Conservation (phyloP, 2,113 vertebrate genomes). For the Poecilia latipinna region DNA sequence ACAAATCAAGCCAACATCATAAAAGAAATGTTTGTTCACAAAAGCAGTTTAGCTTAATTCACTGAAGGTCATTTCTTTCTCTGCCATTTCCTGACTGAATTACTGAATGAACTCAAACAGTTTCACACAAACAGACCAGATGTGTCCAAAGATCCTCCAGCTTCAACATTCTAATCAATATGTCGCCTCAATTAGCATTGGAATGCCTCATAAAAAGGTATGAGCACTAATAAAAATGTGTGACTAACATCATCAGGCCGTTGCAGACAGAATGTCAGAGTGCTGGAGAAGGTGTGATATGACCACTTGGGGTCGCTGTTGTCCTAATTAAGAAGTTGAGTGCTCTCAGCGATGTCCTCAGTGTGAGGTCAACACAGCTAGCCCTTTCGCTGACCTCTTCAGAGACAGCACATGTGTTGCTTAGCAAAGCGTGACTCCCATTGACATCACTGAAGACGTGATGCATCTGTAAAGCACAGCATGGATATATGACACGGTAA, state of each 20-base stretch:
- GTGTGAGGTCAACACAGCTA: conserved; percentile 45
- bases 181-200: not conserved
- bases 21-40: not conserved
- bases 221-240: not conserved
- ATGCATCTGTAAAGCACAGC: no score
- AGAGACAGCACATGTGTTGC: no score
- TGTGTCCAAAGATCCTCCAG: not conserved
- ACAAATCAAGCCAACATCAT: no score
- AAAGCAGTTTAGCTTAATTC: conserved; percentile 7
- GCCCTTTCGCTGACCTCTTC: conserved; percentile 41
- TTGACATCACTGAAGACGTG: no score
- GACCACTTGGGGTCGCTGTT: conserved; percentile 71
- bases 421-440: no score
- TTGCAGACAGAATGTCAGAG: not conserved
- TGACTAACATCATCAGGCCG: no score
- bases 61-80: conserved; percentile 17
- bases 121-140: not conserved
- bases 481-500: no score
- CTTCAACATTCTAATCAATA: conserved; percentile 1
- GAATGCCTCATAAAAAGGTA: not conserved
- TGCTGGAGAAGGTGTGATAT: not conserved
- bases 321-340: conserved; percentile 13
- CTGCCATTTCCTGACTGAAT: conserved; percentile 38
- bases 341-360: conserved; percentile 30
- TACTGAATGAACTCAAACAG: not conserved